phyloP scores from a whole-genome alignment of 2,113 vertebrate species.

The Nycticryphes semicollaris region DNA sequence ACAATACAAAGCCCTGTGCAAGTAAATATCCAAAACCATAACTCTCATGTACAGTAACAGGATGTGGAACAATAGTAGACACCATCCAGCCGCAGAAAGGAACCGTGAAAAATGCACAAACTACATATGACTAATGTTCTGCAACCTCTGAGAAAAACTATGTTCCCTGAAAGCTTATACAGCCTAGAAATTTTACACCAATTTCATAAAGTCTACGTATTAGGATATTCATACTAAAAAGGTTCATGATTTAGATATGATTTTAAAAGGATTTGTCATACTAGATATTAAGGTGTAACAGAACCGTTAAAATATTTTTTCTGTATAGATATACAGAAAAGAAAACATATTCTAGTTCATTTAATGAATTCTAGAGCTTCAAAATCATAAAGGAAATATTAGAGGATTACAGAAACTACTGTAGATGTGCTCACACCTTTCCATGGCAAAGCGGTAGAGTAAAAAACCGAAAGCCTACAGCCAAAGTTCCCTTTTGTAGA shows the following conservation, averaged over 20 bases:
- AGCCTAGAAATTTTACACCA: neutral
- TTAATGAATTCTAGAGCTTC: neutral
- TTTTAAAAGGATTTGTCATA: neutral
- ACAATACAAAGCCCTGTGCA: neutral
- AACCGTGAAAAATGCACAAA: neutral
- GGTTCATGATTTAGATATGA: neutral
- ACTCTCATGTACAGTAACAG: rapidly evolving
- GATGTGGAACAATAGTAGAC: neutral
- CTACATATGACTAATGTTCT: neutral
- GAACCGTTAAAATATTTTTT: neutral
- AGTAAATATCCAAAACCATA: neutral
- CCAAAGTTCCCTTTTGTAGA: neutral
- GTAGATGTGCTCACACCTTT: neutral
- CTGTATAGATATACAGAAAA: neutral
- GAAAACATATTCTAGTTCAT: neutral
- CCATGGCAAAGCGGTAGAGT: neutral
- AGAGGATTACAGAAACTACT: neutral
- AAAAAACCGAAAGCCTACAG: neutral
- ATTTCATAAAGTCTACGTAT: neutral
- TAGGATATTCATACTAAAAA: neutral
- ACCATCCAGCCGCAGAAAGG: neutral
- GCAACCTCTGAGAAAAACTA: neutral
- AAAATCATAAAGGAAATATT: neutral
- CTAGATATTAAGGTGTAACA: neutral
- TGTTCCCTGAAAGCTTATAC: neutral